Percentiles rank a stretch among this genome's conserved stretches.
phyloP scores from a whole-genome alignment of 2,113 vertebrate species.

The Tautogolabrus adspersus region DNA sequence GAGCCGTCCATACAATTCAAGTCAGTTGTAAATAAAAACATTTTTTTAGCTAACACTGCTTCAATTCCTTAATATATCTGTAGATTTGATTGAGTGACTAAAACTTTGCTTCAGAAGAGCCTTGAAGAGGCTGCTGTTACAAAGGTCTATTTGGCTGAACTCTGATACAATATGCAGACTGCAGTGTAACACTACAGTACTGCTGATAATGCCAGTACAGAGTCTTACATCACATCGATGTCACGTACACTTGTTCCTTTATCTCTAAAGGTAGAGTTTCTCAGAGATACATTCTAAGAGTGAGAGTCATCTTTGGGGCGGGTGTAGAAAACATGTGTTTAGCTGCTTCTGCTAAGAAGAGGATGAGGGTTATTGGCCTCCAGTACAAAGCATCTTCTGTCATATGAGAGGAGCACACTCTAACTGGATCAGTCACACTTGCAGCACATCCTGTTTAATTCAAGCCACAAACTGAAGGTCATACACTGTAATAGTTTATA shows the following conservation, averaged over 20 bases:
- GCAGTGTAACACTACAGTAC: neutral
- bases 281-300: neutral
- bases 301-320: neutral
- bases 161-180: neutral
- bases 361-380: constrained; percentile 3
- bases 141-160: neutral
- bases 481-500: neutral
- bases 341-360: neutral
- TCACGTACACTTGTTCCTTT: neutral
- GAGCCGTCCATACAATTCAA: no score
- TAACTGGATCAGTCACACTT: neutral
- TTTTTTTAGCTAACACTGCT: no score
- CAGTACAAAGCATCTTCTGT: neutral
- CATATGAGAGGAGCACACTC: neutral
- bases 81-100: no score
- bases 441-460: neutral
- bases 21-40: no score
- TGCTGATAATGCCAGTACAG: neutral
- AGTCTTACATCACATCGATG: neutral
- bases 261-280: neutral
- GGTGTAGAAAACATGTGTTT: neutral
- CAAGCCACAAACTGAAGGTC: neutral
- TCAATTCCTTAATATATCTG: no score
- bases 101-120: no score
- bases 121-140: neutral